A percentile compares a stretch with the other conserved stretches of the same genome.
Conservation (phyloP, 1,140 invertebrate genomes). For the Battus philenor region DNA sequence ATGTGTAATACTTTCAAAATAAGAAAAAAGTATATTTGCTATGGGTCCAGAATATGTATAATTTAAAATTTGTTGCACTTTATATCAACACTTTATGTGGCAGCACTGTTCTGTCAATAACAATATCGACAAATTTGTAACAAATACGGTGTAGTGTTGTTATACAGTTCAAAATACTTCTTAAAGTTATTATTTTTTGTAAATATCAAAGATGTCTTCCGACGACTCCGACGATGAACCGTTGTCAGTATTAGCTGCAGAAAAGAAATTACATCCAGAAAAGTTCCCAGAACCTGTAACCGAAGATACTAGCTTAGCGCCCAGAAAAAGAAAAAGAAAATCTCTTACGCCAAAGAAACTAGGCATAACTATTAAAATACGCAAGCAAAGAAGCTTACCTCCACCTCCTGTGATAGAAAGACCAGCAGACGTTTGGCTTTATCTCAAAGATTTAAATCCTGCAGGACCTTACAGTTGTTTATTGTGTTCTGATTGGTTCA, state of each 20-base stretch:
- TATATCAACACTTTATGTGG: too few relatives aligned
- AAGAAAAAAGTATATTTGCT: too few relatives aligned
- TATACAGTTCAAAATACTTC: too few relatives aligned
- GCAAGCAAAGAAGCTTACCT: slow-evolving; percentile 27
- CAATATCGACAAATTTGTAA: not conserved
- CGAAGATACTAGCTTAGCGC: slow-evolving; percentile 5
- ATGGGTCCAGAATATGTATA: too few relatives aligned
- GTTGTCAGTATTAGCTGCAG: slow-evolving; percentile 55
- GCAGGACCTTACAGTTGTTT: slow-evolving; percentile 67
- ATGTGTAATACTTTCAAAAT: too few relatives aligned
- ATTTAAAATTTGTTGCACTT: too few relatives aligned
- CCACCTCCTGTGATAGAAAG: slow-evolving; percentile 41
- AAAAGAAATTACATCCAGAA: slow-evolving; percentile 44
- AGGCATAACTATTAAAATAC: slow-evolving; percentile 42
- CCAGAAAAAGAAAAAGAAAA: slow-evolving; percentile 39
- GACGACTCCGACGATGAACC: slow-evolving; percentile 71
- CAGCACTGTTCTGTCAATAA: slow-evolving; percentile 3
- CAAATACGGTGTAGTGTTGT: too few relatives aligned
- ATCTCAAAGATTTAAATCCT: slow-evolving; percentile 64
- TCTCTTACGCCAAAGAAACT: slow-evolving; percentile 27
- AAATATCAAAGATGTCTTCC: slow-evolving; percentile 39
- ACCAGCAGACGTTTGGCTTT: slow-evolving; percentile 67
- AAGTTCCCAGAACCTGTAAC: slow-evolving; percentile 17
- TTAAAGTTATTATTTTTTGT: not conserved
- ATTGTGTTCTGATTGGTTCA: slow-evolving; percentile 67